Percentiles rank a stretch among this genome's conserved stretches.
These are phyloP conservation scores for Caradrina kadenii DNA, from an alignment of 2,888 invertebrate genomes.

Conservation along the genomic window DNA sequence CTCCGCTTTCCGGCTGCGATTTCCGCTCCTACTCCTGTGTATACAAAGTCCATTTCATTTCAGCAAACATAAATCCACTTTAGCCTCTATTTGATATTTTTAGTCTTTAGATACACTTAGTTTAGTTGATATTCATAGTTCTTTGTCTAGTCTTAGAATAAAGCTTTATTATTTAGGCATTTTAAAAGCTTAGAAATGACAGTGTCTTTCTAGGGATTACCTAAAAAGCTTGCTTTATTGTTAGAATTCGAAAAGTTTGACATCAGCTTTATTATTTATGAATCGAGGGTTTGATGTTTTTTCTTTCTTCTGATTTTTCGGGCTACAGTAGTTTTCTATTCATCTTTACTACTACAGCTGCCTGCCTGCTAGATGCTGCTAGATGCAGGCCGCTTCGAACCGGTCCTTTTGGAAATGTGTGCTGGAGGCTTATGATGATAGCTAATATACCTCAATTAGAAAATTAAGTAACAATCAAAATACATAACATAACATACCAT, in stretches of 20 bases:
- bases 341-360: too few relatives aligned
- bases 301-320: not conserved
- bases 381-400: too few relatives aligned
- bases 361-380: too few relatives aligned
- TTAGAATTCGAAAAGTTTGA: not conserved
- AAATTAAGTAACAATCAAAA: too few relatives aligned
- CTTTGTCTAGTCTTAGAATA: not conserved
- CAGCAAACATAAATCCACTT: slow-evolving; percentile 1
- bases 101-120: not conserved
- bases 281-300: not conserved
- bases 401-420: too few relatives aligned
- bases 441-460: too few relatives aligned
- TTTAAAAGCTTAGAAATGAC: not conserved
- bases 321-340: too few relatives aligned
- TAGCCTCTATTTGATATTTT: slow-evolving; percentile 3
- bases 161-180: slow-evolving; percentile 13
- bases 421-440: too few relatives aligned
- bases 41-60: slow-evolving; percentile 21
- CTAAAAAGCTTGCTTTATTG: not conserved
- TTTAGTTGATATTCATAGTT: slow-evolving; percentile 1
- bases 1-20: slow-evolving; percentile 1
- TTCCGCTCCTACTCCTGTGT: slow-evolving; percentile 15
- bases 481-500: too few relatives aligned
- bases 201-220: not conserved
- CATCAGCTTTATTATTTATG: not conserved